Conservation (phyloP, 2,113 vertebrate species). For the Pelusios castaneus region DNA sequence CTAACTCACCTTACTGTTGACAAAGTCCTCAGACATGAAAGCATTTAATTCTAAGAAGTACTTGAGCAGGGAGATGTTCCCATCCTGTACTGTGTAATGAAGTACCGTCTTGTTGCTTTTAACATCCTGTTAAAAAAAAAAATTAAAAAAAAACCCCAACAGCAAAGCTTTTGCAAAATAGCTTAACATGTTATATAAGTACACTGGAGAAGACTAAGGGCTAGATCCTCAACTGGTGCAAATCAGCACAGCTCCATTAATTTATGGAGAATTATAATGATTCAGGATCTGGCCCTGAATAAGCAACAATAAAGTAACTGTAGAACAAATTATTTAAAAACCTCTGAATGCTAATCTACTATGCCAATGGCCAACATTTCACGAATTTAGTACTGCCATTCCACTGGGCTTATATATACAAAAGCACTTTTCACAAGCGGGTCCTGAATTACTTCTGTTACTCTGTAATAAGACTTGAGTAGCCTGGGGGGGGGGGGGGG, state of each 20-base stretch:
- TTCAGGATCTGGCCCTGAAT: neutral
- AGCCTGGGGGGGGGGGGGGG: neutral
- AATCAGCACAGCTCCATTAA: neutral
- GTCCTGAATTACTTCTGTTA: neutral
- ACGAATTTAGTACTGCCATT: neutral
- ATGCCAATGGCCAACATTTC: neutral
- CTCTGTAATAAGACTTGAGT: neutral
- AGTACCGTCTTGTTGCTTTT: conserved; percentile 68
- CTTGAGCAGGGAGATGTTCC: conserved; percentile 51
- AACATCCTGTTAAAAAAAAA: conserved; percentile 50
- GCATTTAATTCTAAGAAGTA: conserved; percentile 62
- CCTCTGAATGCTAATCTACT: neutral
- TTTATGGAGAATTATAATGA: neutral
- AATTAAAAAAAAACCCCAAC: no score
- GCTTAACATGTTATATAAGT: neutral
- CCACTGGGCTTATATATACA: neutral
- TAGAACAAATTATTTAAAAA: neutral
- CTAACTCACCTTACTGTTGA: conserved; percentile 55
- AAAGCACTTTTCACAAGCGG: neutral
- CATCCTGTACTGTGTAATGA: conserved; percentile 56
- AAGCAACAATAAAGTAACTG: neutral
- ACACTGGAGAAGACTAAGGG: rapidly evolving
- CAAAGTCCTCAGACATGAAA: conserved; percentile 43
- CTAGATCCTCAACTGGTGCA: neutral
- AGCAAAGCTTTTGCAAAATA: neutral